Conservation (phyloP, 2,888 invertebrate species). For the Cephus rjabovi region DNA sequence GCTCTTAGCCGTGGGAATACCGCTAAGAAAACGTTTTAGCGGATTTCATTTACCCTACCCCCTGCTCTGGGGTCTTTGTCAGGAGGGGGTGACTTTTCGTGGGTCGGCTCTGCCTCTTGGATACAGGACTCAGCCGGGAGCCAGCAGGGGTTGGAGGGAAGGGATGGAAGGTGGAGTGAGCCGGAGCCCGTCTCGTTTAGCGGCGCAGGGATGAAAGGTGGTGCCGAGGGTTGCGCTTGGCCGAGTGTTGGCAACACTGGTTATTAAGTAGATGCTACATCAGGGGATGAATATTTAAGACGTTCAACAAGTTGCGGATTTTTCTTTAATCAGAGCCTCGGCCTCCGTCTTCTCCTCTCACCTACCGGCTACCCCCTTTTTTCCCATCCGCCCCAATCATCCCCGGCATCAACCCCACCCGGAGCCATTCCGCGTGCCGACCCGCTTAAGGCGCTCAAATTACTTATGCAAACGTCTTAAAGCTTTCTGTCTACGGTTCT, state of each 20-base stretch:
- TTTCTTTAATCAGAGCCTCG: conserved; percentile 52
- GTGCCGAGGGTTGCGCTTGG: neutral
- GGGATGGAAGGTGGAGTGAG: neutral
- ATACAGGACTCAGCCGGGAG: neutral
- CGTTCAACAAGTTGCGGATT: conserved; percentile 66
- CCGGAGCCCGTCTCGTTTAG: neutral
- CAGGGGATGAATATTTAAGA: conserved; percentile 65
- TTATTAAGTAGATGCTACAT: conserved; percentile 64
- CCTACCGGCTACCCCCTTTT: conserved; percentile 11
- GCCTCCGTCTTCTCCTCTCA: neutral
- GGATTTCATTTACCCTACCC: conserved; percentile 55
- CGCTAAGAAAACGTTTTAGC: conserved; percentile 61
- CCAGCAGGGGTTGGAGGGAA: conserved; percentile 6
- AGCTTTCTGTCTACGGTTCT: neutral
- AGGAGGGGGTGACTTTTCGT: conserved; percentile 6
- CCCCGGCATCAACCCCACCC: neutral
- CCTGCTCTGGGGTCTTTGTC: neutral
- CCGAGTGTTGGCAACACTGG: conserved; percentile 56
- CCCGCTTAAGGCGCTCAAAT: neutral
- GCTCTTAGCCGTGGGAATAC: conserved; percentile 59
- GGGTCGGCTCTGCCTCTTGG: neutral
- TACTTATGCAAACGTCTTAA: conserved; percentile 6
- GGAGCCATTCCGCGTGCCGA: neutral
- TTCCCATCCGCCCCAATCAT: neutral
- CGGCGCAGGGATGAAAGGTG: conserved; percentile 32